Evolutionary conservation across 2,113 vertebrate species (phyloP).

Genomic region (Mesocricetus auratus): DNA sequence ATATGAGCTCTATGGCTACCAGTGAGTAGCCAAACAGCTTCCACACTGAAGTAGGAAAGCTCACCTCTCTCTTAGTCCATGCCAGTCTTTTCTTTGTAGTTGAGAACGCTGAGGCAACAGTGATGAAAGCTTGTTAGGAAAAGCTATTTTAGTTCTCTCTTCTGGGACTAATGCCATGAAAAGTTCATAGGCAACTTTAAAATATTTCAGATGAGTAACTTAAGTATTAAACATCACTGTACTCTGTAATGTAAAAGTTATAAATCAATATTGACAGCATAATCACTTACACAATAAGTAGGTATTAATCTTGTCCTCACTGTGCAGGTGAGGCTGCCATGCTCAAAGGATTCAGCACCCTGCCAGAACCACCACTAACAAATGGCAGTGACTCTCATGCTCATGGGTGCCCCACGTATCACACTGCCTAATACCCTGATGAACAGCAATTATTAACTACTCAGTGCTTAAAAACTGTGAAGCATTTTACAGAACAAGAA

Average conservation of each 20-base stretch:
- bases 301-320: not conserved
- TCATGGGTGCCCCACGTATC: not conserved
- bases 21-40: not conserved
- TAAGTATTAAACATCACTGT: slow-evolving; percentile 38
- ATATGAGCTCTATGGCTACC: not conserved
- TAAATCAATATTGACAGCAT: slow-evolving; percentile 23
- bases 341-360: not conserved
- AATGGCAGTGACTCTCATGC: not conserved
- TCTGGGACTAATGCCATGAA: not conserved
- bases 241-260: not conserved
- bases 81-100: not conserved
- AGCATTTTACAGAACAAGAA: slow-evolving; percentile 49
- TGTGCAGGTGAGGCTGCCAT: not conserved
- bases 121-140: not conserved
- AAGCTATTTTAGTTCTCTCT: not conserved
- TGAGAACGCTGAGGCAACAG: not conserved
- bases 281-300: slow-evolving; percentile 31
- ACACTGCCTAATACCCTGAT: not conserved
- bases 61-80: not conserved
- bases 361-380: not conserved
- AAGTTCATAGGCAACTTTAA: slow-evolving; percentile 15
- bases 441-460: not conserved
- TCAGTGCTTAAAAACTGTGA: not conserved
- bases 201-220: slow-evolving; percentile 52
- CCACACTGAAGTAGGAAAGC: not conserved